These are phyloP conservation scores for Hipparchia sbordonii DNA, from an alignment of 2,888 invertebrate genomes.

Conservation along the genomic window DNA sequence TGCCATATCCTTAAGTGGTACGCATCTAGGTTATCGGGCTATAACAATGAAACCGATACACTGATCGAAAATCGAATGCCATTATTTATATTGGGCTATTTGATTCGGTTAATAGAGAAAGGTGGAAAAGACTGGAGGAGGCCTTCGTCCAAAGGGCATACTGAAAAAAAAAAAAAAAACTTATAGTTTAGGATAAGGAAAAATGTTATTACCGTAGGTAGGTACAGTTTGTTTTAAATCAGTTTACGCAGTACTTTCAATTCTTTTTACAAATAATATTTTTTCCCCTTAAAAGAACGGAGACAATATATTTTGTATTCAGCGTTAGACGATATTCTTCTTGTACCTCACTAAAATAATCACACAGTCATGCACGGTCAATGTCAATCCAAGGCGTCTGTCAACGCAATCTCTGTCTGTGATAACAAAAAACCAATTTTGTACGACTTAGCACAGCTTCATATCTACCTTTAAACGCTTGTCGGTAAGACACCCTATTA, in stretches of 20 bases:
- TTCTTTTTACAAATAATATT: no score
- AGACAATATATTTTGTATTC: no score
- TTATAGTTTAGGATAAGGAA: no score
- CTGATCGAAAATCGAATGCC: slow-evolving; percentile 50
- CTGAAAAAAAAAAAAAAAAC: no score
- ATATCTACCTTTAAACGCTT: slow-evolving; percentile 64
- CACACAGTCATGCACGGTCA: neutral
- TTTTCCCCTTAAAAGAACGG: no score
- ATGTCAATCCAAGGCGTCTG: slow-evolving; percentile 45
- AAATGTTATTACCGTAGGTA: no score
- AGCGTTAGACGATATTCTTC: no score
- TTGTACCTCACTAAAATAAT: neutral
- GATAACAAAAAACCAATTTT: slow-evolving; percentile 58
- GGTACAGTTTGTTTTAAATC: no score
- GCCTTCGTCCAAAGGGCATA: no score
- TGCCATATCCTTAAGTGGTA: slow-evolving; percentile 71
- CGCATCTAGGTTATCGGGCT: slow-evolving; percentile 74
- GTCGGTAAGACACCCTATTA: slow-evolving; percentile 69
- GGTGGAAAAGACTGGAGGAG: no score
- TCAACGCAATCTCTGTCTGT: slow-evolving; percentile 51
- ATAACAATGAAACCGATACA: slow-evolving; percentile 55
- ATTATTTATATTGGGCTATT: slow-evolving; percentile 13
- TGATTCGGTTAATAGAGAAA: neutral
- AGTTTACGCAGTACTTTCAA: no score
- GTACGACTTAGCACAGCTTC: slow-evolving; percentile 54